phyloP scores from a whole-genome alignment of 1,140 invertebrate genomes.

The Heliconius nattereri region DNA sequence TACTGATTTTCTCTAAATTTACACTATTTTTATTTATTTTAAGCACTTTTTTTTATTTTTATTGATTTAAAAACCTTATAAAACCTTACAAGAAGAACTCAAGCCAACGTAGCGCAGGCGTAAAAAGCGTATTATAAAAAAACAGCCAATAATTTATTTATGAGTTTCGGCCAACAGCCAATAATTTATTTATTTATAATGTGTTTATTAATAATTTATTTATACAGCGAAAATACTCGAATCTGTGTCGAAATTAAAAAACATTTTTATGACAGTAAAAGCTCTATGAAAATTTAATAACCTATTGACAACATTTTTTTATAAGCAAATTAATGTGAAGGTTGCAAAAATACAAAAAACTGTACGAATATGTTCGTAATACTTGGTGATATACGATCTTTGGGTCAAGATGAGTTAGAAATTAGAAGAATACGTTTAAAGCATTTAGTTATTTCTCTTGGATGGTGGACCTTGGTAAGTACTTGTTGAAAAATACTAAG shows the following conservation, averaged over 20 bases:
- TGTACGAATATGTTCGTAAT: background rate
- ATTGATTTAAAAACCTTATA: no score
- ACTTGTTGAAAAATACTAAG: background rate
- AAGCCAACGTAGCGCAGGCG: no score
- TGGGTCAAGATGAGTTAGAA: background rate
- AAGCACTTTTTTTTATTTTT: no score
- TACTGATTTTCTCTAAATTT: no score
- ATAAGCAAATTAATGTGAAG: background rate
- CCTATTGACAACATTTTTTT: background rate
- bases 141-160: background rate
- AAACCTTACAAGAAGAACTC: no score
- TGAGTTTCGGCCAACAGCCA: background rate
- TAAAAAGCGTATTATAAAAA: no score
- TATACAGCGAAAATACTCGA: background rate
- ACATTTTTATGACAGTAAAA: constrained; percentile 2
- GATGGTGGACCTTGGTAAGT: background rate
- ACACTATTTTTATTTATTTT: no score
- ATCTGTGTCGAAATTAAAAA: background rate
- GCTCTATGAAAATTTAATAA: constrained; percentile 4
- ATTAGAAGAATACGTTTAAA: background rate
- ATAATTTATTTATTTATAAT: background rate
- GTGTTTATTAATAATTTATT: no score
- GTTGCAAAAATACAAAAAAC: background rate
- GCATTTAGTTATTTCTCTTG: background rate
- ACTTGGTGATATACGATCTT: background rate